Conservation (phyloP, 2,888 invertebrate genomes). For the Melipona beecheii region DNA sequence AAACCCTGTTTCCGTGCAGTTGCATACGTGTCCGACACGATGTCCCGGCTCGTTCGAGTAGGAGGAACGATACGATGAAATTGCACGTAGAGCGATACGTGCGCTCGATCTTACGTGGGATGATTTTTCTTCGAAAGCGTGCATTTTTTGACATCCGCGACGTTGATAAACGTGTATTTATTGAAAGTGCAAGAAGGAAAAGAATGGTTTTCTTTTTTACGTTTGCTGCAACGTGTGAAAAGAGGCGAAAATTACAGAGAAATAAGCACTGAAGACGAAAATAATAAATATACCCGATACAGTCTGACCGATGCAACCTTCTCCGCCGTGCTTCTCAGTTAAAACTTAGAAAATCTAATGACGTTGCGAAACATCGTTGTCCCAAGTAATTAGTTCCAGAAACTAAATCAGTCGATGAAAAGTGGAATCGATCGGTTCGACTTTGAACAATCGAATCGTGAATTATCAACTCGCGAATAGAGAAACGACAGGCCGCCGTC, state of each 20-base stretch:
- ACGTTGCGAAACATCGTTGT: background rate
- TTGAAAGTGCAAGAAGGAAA: background rate
- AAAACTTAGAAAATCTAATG: background rate
- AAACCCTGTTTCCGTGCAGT: background rate
- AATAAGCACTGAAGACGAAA: background rate
- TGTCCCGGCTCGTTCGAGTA: conserved; percentile 1
- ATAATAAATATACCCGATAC: background rate
- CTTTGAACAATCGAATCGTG: too few species aligned
- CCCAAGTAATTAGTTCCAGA: background rate
- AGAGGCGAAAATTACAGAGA: background rate
- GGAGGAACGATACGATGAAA: conserved; percentile 18
- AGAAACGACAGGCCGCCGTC: too few species aligned
- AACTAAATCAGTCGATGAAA: background rate
- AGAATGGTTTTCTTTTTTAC: background rate
- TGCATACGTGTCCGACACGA: background rate
- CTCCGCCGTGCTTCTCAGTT: background rate
- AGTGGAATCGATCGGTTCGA: too few species aligned
- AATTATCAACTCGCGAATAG: too few species aligned
- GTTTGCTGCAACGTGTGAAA: background rate
- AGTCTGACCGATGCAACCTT: background rate
- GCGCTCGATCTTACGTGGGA: too few species aligned
- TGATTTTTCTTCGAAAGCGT: background rate
- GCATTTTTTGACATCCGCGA: background rate
- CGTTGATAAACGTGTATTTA: too few species aligned
- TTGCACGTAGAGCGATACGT: background rate